Percentiles rank a stretch among this genome's conserved stretches.
phyloP scores from a whole-genome alignment of 1,140 invertebrate species.

The Sminthurinus signatus region DNA sequence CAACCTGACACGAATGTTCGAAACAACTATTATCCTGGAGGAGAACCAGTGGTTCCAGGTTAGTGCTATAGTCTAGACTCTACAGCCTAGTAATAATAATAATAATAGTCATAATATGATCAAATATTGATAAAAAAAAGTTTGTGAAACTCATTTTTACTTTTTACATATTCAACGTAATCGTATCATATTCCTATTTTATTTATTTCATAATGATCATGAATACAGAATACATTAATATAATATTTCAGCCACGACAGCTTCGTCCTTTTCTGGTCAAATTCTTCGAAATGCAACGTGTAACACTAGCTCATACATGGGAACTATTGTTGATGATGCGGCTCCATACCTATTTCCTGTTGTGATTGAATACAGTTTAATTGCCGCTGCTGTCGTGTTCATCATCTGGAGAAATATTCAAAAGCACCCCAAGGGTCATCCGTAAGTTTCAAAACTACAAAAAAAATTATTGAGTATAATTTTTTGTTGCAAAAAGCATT shows the following conservation, averaged over 20 bases:
- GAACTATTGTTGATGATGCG: constrained; percentile 80
- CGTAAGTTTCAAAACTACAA: too few relatives aligned
- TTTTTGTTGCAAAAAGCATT: too few relatives aligned
- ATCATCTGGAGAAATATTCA: constrained; percentile 97
- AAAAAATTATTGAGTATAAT: too few relatives aligned
- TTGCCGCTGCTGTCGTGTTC: constrained; percentile 93
- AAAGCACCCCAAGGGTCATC: constrained; percentile 32
- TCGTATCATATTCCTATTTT: too few relatives aligned
- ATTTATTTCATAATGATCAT: too few relatives aligned
- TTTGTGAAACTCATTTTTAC: too few relatives aligned
- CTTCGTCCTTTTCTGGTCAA: constrained; percentile 1
- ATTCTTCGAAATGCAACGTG: constrained; percentile 19
- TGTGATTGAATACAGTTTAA: constrained; percentile 94
- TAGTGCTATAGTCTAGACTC: too few relatives aligned
- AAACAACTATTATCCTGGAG: constrained; percentile 6
- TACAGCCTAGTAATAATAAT: too few relatives aligned
- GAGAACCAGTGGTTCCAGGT: background rate
- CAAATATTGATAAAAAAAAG: too few relatives aligned
- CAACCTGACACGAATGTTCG: constrained; percentile 9
- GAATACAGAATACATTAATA: too few relatives aligned
- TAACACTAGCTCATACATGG: constrained; percentile 66
- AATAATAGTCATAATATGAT: too few relatives aligned
- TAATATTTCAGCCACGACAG: constrained; percentile 15
- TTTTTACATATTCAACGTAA: too few relatives aligned
- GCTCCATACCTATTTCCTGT: constrained; percentile 91